These are phyloP conservation scores for Poicephalus gulielmi DNA, from an alignment of 2,113 vertebrate genomes.

Conservation along the genomic window DNA sequence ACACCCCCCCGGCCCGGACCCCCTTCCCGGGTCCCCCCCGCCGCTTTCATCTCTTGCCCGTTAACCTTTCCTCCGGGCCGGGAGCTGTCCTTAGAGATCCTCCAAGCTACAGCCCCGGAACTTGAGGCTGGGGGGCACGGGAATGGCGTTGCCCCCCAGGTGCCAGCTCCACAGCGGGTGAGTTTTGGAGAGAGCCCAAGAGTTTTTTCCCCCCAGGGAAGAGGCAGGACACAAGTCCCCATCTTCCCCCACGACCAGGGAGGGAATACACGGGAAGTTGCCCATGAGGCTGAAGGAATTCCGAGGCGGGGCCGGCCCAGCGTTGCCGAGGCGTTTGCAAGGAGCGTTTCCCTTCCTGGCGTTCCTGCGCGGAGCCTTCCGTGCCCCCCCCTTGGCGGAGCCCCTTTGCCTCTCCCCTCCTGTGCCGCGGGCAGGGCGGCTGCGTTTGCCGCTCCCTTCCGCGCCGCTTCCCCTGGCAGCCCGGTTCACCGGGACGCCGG, in stretches of 20 bases:
- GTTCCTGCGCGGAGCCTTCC: not conserved
- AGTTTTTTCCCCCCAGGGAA: conserved; percentile 70
- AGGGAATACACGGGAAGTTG: conserved; percentile 79
- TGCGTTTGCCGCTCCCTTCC: conserved; percentile 51
- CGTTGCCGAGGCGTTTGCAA: conserved; percentile 34
- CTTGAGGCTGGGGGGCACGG: conserved; percentile 78
- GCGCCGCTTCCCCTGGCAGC: conserved; percentile 41
- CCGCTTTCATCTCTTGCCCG: conserved; percentile 10
- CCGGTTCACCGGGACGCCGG: conserved; percentile 19
- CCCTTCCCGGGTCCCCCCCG: not conserved
- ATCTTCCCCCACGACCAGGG: conserved; percentile 80
- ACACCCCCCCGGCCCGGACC: not conserved
- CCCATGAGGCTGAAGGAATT: conserved; percentile 79
- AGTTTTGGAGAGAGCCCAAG: conserved; percentile 63
- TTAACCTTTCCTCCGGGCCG: not conserved
- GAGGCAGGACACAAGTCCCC: conserved; percentile 80
- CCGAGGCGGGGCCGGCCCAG: conserved; percentile 32
- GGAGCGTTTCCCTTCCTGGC: conserved; percentile 5
- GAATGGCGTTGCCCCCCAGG: conserved; percentile 78
- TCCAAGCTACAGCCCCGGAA: conserved; percentile 73
- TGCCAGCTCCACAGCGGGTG: conserved; percentile 83
- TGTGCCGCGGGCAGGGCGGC: not conserved
- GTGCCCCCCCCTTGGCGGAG: not conserved
- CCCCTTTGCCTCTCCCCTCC: conserved; percentile 14
- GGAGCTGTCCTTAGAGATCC: conserved; percentile 28